Evolutionary conservation across 2,888 invertebrate genomes (phyloP).

Genomic region (Drosophila histrio): DNA sequence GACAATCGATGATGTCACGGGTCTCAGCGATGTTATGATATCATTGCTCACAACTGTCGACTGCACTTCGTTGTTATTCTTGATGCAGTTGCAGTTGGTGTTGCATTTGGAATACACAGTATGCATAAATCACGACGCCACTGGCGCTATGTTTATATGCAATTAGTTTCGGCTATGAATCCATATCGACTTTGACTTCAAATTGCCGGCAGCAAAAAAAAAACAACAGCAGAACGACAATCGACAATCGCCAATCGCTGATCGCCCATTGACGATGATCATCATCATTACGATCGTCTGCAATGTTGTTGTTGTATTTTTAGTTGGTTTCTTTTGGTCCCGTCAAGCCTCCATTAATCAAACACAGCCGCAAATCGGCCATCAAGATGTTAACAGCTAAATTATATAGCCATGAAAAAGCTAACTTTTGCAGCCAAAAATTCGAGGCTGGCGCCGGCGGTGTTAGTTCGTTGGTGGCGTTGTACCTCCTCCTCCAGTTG

Average conservation of each 20-base stretch:
- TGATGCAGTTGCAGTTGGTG: conserved; percentile 2
- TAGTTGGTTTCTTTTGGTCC: conserved; percentile 1
- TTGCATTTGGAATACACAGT: not conserved
- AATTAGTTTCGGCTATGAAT: conserved; percentile 46
- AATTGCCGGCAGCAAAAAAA: conserved; percentile 16
- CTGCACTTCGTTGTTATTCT: conserved; percentile 1
- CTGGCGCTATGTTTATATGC: conserved; percentile 53
- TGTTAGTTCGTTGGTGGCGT: conserved; percentile 12
- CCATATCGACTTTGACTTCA: conserved; percentile 29
- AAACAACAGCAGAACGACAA: not conserved
- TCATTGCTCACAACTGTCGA: conserved; percentile 28
- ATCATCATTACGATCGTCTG: conserved; percentile 13
- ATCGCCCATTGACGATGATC: conserved; percentile 18
- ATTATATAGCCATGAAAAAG: conserved; percentile 62
- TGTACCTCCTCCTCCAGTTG: not conserved
- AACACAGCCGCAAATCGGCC: conserved; percentile 59
- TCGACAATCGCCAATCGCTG: conserved; percentile 13
- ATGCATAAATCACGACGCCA: conserved; percentile 50
- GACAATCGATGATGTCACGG: conserved; percentile 48
- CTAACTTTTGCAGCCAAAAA: conserved; percentile 23
- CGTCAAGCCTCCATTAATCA: conserved; percentile 63
- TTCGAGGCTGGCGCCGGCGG: conserved; percentile 20
- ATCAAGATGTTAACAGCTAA: conserved; percentile 76
- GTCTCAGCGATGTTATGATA: conserved; percentile 35
- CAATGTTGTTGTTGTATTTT: not conserved